A percentile compares a stretch with the other conserved stretches of the same genome.
phyloP scores from a whole-genome alignment of 2,113 vertebrate species.

The Scortum barcoo region DNA sequence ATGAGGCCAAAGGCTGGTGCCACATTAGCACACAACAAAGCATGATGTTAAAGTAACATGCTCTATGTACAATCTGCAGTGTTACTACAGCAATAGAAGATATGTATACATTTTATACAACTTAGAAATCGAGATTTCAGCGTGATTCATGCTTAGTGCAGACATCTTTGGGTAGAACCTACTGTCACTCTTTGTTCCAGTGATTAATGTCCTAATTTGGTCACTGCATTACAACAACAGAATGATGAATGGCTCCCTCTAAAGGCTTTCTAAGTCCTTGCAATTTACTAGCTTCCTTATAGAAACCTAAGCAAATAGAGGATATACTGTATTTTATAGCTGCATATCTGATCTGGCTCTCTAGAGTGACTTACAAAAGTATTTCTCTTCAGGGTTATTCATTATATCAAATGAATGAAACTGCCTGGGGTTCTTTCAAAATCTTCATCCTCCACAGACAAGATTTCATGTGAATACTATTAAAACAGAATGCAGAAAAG shows the following conservation, averaged over 20 bases:
- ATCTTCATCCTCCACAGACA: background rate
- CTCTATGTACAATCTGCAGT: background rate
- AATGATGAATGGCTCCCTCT: slow-evolving; percentile 53
- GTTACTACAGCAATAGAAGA: background rate
- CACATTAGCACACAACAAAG: background rate
- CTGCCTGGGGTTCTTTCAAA: background rate
- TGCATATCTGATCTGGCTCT: slow-evolving; percentile 25
- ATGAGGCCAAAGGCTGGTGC: background rate
- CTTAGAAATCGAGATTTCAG: background rate
- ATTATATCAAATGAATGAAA: slow-evolving; percentile 10
- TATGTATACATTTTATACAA: background rate
- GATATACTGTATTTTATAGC: slow-evolving; percentile 1
- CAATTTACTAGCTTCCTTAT: background rate
- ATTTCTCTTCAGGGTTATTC: slow-evolving; percentile 8
- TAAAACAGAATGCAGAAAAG: background rate
- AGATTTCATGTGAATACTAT: background rate
- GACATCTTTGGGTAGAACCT: background rate
- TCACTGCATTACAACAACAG: background rate
- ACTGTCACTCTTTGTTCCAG: slow-evolving; percentile 3
- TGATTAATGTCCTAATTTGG: slow-evolving; percentile 45
- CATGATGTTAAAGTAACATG: background rate
- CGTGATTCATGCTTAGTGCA: background rate
- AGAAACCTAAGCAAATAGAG: background rate
- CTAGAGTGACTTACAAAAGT: slow-evolving; percentile 16
- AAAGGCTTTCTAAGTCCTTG: slow-evolving; percentile 35